Evolutionary conservation across 2,888 invertebrate genomes (phyloP), one percentile per base, ranked within the genome.

Genomic region (Cepaea hortensis): DNA sequence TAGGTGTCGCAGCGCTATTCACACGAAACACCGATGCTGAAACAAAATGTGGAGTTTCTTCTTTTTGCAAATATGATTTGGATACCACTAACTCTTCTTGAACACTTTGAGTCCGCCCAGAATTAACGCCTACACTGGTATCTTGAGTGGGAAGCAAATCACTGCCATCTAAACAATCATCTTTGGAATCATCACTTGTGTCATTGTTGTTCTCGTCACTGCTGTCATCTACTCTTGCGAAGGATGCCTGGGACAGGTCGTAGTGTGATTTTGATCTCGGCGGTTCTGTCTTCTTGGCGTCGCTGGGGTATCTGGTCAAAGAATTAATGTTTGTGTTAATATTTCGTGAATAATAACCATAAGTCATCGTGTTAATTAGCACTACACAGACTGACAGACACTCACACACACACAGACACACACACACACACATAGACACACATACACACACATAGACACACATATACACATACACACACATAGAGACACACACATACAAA

Each of bases 331-430:
- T 55, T 55, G 55, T 55, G 55, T 55, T 55, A 55, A 68, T 9
- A 18, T 68, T 15, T 68, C n/a, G 68, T n/a, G 68, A 18, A 68
- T n/a, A 68, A 68, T 68, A 11, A 55, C 55, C 55, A 11, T 55
- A 55, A 9, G 55, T 55, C 11, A 9, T 9, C 11, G 2, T 9
- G 55, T 0, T 55, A 55, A 55, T 55, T 55, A 11, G 11, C 6
- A 55, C 55, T 90, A 4, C 87, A 91, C 85, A 90, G 91, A 90
- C 62, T 62, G 72, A 73, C 70, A 81, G 48, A 70, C 81, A 81
- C 48, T 11, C 70, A 70, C 65, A 81, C 81, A 35, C 18, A 48
- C 81, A 68, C 11, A 48, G 3, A 68, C 35, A 81, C 48, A 81
- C 20, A 61, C 80, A 80, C 20, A 80, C 50, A 80, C 20, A 80